Conservation (phyloP, 1,140 invertebrate genomes). For the Drosophila saltans region DNA sequence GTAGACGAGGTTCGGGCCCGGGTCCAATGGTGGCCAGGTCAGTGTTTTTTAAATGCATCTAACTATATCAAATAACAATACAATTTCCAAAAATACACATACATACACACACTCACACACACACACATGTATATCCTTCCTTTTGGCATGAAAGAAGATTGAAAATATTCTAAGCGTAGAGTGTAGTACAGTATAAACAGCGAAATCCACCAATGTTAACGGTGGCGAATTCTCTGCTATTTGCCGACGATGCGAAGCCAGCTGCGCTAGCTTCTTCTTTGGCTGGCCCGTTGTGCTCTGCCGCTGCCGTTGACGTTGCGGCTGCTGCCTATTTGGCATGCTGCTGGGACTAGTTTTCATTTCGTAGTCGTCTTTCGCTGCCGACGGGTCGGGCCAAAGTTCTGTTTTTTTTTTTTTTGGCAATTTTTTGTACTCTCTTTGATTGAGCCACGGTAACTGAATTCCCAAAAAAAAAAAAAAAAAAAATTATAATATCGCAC, state of each 20-base stretch:
- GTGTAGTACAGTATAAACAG: neutral
- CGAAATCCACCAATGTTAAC: slow-evolving; percentile 37
- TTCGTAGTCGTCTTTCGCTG: slow-evolving; percentile 67
- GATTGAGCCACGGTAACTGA: slow-evolving; percentile 4
- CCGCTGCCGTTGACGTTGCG: slow-evolving; percentile 23
- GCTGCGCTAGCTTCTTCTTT: slow-evolving; percentile 22
- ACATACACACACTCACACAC: neutral
- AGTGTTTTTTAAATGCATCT: slow-evolving; percentile 10
- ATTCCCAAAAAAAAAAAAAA: neutral
- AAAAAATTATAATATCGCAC: neutral
- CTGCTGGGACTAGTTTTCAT: slow-evolving; percentile 73
- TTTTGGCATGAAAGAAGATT: neutral
- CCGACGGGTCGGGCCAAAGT: slow-evolving; percentile 56
- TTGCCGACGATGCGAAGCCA: slow-evolving; percentile 35
- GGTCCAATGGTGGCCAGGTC: slow-evolving; percentile 4
- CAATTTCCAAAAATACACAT: neutral
- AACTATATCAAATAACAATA: slow-evolving; percentile 3
- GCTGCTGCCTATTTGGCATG: slow-evolving; percentile 66
- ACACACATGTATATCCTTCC: neutral
- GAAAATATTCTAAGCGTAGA: slow-evolving; percentile 1
- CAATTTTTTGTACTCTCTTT: slow-evolving; percentile 6
- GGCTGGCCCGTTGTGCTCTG: slow-evolving; percentile 10
- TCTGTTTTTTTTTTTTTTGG: slow-evolving; percentile 40
- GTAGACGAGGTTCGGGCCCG: neutral
- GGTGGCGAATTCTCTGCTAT: slow-evolving; percentile 35